Conservation (phyloP, 2,888 invertebrate genomes). For the Zhuqinia jingwanae region DNA sequence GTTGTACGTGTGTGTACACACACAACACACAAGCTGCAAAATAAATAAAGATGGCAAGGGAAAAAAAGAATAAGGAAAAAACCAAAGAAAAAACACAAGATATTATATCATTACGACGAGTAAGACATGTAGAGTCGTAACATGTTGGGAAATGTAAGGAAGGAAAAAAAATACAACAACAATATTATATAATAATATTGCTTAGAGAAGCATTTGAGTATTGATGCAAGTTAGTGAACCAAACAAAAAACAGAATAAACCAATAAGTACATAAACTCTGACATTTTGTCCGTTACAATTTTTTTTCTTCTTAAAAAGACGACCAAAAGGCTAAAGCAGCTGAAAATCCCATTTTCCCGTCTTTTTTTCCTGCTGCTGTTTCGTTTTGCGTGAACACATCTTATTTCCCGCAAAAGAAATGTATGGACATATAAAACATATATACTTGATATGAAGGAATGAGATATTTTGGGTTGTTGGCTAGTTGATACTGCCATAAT, state of each 20-base stretch:
- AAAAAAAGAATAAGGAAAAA: too few relatives aligned
- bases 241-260: not conserved
- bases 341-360: constrained; percentile 24
- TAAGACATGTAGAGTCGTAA: not conserved
- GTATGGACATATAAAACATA: too few relatives aligned
- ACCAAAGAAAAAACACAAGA: not conserved
- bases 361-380: constrained; percentile 19
- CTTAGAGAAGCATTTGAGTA: not conserved
- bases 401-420: constrained; percentile 21
- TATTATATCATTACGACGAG: constrained; percentile 31
- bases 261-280: constrained; percentile 43
- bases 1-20: constrained; percentile 1
- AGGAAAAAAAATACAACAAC: not conserved
- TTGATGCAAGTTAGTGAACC: too few relatives aligned
- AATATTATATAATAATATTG: not conserved
- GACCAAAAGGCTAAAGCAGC: constrained; percentile 13
- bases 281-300: constrained; percentile 47
- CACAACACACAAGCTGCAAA: constrained; percentile 18
- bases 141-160: constrained; percentile 2
- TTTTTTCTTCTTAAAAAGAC: not conserved
- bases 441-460: too few relatives aligned
- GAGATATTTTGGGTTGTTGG: too few relatives aligned
- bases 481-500: not conserved
- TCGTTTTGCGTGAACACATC: constrained; percentile 33
- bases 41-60: constrained; percentile 29